Base-by-base conservation (phyloP, 2,113 vertebrate species). In the Acanthochromis polyacanthus region DNA sequence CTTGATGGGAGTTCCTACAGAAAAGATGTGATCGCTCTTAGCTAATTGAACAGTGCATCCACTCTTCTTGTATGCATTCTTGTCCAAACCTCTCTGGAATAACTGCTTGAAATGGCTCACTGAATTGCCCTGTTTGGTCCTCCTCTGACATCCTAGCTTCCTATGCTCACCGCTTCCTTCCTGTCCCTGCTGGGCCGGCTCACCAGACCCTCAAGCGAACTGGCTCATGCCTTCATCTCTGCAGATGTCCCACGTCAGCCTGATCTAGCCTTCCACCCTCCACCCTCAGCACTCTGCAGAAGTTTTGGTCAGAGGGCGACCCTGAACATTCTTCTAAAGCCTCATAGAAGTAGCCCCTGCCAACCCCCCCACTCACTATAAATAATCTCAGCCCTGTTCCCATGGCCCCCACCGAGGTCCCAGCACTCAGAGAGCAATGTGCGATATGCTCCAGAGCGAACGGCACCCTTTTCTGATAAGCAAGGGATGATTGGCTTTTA, bases 301-400 rank as follows among this genome's bases (percentile, higher is more conserved):
- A 65, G 70, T 81, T 91, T 85, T 87, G 65, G 86, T 84, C 82
- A 88, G 82, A 89, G 78, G 73, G 82, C 63, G 79, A 93, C 91
- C 89, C 88, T 75, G 86, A 81, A 92, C 93, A 95, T 94, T 92
- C 92, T 89, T 94, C 69, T 79, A 74, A 90, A 90, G 86, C 86
- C 86, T 90, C 76, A 83, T 81, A 80, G 83, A 89, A 83, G 85
- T 82, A 77, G 78, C 72, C 82, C 68, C 75, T 88, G 83, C 88
- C 85, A 88, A 81, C 32, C 73, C 71, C 68, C 67, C 58, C 32
- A 58, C 60, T 51, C 58, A 69, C 90, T 92, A 91, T 89, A 91
- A 93, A 93, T 91, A 90, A 86, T 80, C 73, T 64, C 81, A 85
- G 84, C 80, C 84, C 71, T 88, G 88, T 95, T 95, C 94, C 93